Evolutionary conservation across 1,140 invertebrate species (phyloP).

Genomic region (Listronotus bonariensis): DNA sequence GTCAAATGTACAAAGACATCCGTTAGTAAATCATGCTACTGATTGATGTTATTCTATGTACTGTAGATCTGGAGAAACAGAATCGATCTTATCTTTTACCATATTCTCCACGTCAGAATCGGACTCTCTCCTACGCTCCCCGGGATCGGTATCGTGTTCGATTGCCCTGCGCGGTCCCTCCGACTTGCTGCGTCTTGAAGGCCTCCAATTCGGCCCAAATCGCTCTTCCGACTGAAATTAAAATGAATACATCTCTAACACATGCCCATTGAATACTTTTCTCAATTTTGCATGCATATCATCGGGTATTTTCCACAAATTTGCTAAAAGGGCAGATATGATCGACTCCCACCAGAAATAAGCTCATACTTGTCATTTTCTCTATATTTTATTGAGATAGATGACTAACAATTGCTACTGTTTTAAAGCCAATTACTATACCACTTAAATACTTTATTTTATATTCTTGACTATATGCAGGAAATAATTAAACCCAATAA

Average conservation of each 20-base stretch:
- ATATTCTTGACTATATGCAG: too few species aligned
- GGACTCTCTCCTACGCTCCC: conserved; percentile 46
- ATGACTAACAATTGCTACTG: too few species aligned
- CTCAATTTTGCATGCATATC: conserved; percentile 32
- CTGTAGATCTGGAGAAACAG: conserved; percentile 7
- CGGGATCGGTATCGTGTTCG: conserved; percentile 47
- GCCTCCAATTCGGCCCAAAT: conserved; percentile 55
- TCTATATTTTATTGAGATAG: too few species aligned
- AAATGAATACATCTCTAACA: conserved; percentile 57
- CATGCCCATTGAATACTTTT: conserved; percentile 29
- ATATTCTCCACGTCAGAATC: conserved; percentile 54
- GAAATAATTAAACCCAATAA: too few species aligned
- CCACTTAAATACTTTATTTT: too few species aligned
- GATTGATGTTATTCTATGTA: neutral
- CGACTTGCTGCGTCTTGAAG: conserved; percentile 71
- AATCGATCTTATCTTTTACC: conserved; percentile 47
- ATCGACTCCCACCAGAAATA: neutral
- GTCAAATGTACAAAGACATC: conserved; percentile 7
- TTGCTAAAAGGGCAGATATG: conserved; percentile 1
- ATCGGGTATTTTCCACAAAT: conserved; percentile 31
- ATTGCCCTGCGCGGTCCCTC: conserved; percentile 65
- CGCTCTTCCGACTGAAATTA: conserved; percentile 63
- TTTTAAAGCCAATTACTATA: too few species aligned
- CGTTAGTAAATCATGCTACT: neutral
- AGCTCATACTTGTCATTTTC: too few species aligned